These are phyloP conservation scores for Heteromyza rotundicornis DNA, from an alignment of 2,888 invertebrate genomes.

Conservation along the genomic window DNA sequence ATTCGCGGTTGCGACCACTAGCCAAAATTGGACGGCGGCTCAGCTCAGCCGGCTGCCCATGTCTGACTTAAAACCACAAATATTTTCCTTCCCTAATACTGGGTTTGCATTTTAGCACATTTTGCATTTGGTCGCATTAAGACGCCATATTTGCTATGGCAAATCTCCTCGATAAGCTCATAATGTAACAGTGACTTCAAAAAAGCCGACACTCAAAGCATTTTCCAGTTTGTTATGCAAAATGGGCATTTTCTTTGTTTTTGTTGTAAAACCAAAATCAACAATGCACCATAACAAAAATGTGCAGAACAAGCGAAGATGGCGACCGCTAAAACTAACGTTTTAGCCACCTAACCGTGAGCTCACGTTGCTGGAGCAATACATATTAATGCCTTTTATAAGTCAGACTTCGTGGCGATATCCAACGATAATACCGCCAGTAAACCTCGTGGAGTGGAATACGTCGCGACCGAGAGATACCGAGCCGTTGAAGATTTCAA, in stretches of 20 bases:
- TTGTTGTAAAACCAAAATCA: conserved; percentile 1
- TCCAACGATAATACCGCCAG: not conserved
- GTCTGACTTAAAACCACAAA: too few species aligned
- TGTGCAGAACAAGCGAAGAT: not conserved
- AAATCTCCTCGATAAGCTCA: conserved; percentile 41
- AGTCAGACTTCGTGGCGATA: conserved; percentile 4
- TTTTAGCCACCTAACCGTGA: conserved; percentile 11
- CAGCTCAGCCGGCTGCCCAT: too few species aligned
- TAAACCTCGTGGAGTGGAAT: too few species aligned
- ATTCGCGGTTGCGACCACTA: too few species aligned
- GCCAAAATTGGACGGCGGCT: too few species aligned
- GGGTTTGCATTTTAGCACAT: conserved; percentile 28
- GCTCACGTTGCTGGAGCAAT: not conserved
- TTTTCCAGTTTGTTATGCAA: conserved; percentile 24
- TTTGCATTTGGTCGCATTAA: conserved; percentile 3
- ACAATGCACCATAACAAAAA: conserved; percentile 11
- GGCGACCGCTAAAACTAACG: conserved; percentile 21
- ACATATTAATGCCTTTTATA: not conserved
- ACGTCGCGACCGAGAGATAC: too few species aligned
- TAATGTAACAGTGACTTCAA: conserved; percentile 36
- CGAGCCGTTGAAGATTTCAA: conserved; percentile 25
- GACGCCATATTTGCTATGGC: conserved; percentile 36
- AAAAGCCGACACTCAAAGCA: conserved; percentile 33
- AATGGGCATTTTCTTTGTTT: not conserved
- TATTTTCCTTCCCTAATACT: too few species aligned